Evolutionary conservation across 2,113 vertebrate genomes (phyloP).

Genomic region (Podocnemis expansa): DNA sequence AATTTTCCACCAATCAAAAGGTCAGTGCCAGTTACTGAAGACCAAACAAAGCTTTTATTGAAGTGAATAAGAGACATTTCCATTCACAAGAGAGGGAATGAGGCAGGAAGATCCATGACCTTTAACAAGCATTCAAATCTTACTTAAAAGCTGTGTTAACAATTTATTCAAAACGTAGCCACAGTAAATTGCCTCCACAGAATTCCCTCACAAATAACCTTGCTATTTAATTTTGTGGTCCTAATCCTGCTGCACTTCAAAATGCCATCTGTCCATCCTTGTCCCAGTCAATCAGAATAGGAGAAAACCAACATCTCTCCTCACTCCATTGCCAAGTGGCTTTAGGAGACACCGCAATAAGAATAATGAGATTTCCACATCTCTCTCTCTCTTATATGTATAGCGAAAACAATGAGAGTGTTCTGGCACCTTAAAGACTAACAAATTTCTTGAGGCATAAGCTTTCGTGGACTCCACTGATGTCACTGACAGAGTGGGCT

Average conservation of each 20-base stretch:
- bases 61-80: slow-evolving; percentile 30
- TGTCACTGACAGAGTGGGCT: no score
- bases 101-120: slow-evolving; percentile 42
- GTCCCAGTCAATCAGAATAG: neutral
- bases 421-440: no score
- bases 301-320: neutral
- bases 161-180: neutral
- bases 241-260: neutral
- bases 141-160: slow-evolving; percentile 3
- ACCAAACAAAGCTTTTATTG: slow-evolving; percentile 68
- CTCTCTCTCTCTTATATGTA: neutral
- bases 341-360: neutral
- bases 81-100: slow-evolving; percentile 36
- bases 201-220: neutral
- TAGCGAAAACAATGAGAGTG: no score
- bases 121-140: slow-evolving; percentile 50
- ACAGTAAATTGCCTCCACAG: neutral
- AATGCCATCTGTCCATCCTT: neutral
- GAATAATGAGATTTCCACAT: neutral
- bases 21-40: neutral
- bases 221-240: neutral
- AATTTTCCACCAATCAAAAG: neutral
- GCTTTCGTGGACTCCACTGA: no score
- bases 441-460: no score
- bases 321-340: neutral